Evolutionary conservation across 2,888 invertebrate species (phyloP).

Genomic region (Auanema sp.): DNA sequence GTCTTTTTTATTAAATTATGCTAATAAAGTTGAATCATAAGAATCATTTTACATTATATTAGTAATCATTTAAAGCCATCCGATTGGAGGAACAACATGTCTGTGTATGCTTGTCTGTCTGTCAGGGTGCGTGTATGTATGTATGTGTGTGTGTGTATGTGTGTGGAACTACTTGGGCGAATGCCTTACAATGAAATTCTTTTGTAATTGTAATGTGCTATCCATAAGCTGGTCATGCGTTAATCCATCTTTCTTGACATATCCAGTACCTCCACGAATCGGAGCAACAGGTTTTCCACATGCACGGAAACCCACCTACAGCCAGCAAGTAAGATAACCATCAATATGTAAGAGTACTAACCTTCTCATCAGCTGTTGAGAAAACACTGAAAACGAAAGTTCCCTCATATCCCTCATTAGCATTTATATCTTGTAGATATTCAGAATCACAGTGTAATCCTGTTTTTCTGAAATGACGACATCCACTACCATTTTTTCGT

Average conservation of each 20-base stretch:
- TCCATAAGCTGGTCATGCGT: conserved; percentile 55
- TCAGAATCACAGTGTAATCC: conserved; percentile 61
- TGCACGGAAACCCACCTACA: conserved; percentile 49
- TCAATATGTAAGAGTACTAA: conserved; percentile 10
- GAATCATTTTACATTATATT: too few relatives aligned
- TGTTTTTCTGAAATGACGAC: conserved; percentile 35
- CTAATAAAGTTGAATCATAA: too few relatives aligned
- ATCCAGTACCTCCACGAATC: conserved; percentile 57
- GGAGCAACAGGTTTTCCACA: conserved; percentile 53
- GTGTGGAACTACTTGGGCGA: conserved; percentile 39
- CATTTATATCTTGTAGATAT: conserved; percentile 60
- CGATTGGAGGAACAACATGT: too few relatives aligned
- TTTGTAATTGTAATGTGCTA: conserved; percentile 52
- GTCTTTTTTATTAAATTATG: too few relatives aligned
- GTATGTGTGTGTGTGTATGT: too few relatives aligned
- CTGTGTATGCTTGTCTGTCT: too few relatives aligned
- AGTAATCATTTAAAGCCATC: too few relatives aligned
- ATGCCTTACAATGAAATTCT: conserved; percentile 58
- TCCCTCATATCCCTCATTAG: conserved; percentile 55
- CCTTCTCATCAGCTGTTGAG: conserved; percentile 60
- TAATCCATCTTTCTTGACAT: conserved; percentile 49
- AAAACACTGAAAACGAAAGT: conserved; percentile 56
- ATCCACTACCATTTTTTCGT: background rate
- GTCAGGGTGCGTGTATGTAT: too few relatives aligned
- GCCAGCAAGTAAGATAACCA: conserved; percentile 3